Evolutionary conservation across 2,797 vertebrate genomes (phyloP).

Genomic region (Sylvia borin): DNA sequence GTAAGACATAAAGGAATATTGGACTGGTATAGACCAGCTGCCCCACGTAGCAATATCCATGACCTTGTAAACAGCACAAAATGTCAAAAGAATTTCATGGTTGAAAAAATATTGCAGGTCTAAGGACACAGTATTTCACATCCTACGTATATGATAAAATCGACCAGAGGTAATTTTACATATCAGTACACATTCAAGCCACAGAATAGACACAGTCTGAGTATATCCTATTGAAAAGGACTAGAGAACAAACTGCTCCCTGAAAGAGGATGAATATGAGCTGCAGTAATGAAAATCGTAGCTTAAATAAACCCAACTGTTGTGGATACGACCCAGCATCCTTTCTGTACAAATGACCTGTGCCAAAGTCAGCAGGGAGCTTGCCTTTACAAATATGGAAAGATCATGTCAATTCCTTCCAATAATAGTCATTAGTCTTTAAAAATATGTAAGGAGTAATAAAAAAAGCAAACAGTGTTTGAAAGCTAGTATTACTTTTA

Average conservation of each 20-base stretch:
- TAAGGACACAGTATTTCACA: background rate
- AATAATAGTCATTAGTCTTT: conserved; percentile 36
- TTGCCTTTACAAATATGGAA: conserved; percentile 50
- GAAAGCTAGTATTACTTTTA: conserved; percentile 32
- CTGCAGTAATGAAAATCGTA: conserved; percentile 7
- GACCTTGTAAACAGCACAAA: background rate
- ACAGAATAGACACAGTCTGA: background rate
- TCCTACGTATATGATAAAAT: background rate
- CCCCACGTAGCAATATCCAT: background rate
- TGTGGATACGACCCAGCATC: background rate
- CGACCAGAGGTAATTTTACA: background rate
- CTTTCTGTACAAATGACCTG: background rate
- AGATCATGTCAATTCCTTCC: conserved; percentile 40
- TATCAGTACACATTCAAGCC: background rate
- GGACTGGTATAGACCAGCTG: background rate
- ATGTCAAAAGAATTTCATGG: background rate
- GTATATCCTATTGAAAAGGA: background rate
- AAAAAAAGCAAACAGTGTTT: conserved; percentile 45
- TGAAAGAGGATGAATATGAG: background rate
- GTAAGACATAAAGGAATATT: background rate
- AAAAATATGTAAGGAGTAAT: conserved; percentile 31
- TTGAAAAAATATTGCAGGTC: background rate
- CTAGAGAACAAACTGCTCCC: background rate
- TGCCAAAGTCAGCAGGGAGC: conserved; percentile 25
- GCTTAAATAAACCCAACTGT: conserved; percentile 11